phyloP scores from a whole-genome alignment of 2,113 vertebrate species.

The Sturnus vulgaris region DNA sequence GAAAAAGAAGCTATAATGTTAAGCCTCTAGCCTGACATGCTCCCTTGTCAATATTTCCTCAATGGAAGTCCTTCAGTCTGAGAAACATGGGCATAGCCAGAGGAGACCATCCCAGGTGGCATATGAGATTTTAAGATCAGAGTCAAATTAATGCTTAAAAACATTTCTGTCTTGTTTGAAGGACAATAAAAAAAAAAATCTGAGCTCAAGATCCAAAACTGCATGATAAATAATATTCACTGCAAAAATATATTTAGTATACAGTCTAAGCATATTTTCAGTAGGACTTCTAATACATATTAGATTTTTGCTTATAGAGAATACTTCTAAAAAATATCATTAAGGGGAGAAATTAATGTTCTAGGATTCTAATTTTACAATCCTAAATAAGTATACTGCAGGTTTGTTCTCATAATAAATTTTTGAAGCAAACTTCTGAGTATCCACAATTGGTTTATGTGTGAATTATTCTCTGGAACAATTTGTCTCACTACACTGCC shows the following conservation, averaged over 20 bases:
- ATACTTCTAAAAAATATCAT: neutral
- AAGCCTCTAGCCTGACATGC: neutral
- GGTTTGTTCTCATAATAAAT: neutral
- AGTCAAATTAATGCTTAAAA: neutral
- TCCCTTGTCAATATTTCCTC: neutral
- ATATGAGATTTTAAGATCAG: neutral
- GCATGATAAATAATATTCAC: neutral
- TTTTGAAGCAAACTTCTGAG: neutral
- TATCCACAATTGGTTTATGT: neutral
- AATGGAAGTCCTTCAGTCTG: neutral
- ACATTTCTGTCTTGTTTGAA: neutral
- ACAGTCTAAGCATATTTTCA: neutral
- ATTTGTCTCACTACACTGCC: neutral
- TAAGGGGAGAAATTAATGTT: neutral
- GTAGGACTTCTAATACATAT: neutral
- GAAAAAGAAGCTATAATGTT: neutral
- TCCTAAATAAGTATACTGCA: neutral
- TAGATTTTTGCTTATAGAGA: neutral
- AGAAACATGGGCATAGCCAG: neutral
- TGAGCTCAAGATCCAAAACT: neutral
- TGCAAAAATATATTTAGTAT: neutral
- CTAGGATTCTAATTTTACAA: neutral
- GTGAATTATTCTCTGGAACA: neutral
- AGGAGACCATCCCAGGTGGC: neutral
- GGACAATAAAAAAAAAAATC: neutral